Evolutionary conservation across 35 echinoderm and acorn worm species (phyloP).

Genomic region (Apostichopus parvimensis): DNA sequence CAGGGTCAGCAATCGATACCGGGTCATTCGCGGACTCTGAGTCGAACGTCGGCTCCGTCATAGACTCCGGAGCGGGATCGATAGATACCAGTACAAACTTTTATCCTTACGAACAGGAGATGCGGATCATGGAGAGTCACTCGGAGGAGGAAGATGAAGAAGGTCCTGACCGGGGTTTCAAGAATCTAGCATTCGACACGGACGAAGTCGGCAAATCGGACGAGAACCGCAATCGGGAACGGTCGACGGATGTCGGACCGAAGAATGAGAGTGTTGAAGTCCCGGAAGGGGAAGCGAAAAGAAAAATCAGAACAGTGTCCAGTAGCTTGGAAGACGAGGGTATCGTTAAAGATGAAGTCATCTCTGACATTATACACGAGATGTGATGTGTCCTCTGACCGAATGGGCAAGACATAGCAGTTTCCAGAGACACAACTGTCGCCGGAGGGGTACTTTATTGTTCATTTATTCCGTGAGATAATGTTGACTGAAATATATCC

Average conservation of each 20-base stretch:
- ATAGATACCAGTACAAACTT: conserved; percentile 4
- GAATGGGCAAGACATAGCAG: too few species aligned
- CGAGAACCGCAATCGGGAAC: neutral
- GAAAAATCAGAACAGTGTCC: neutral
- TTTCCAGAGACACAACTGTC: too few species aligned
- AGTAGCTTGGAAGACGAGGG: neutral
- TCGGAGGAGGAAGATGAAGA: neutral
- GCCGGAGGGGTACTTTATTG: too few species aligned
- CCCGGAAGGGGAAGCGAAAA: too few species aligned
- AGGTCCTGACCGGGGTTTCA: neutral
- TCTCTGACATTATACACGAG: too few species aligned
- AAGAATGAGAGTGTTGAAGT: neutral
- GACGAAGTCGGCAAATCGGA: neutral
- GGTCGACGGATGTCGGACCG: too few species aligned
- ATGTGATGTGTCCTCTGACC: too few species aligned
- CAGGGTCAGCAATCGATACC: neutral
- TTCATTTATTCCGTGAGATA: too few species aligned
- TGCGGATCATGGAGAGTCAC: neutral
- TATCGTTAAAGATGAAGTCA: neutral
- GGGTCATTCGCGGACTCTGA: neutral
- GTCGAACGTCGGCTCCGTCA: neutral
- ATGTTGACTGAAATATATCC: too few species aligned
- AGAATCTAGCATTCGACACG: neutral
- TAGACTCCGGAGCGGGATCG: neutral
- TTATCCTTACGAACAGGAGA: neutral